Conservation (phyloP, 1,140 invertebrate genomes). For the Heliconius hermathena region DNA sequence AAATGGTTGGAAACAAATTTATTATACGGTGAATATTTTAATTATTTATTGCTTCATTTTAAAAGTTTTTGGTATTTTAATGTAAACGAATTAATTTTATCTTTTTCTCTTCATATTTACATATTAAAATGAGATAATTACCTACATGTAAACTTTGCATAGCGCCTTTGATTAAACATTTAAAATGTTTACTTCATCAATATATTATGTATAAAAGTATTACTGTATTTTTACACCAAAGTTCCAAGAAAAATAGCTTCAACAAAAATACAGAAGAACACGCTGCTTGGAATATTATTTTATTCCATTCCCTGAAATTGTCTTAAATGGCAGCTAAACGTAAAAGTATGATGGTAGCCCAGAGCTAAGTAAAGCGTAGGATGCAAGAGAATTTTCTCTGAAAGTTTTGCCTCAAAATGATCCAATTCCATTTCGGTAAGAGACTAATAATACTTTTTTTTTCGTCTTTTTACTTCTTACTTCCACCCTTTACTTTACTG, state of each 20-base stretch:
- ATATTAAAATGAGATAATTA: slow-evolving; percentile 11
- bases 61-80: not conserved
- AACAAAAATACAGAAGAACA: slow-evolving; percentile 51
- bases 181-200: not conserved
- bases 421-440: slow-evolving; percentile 81
- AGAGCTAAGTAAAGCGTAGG: slow-evolving; percentile 76
- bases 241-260: slow-evolving; percentile 49
- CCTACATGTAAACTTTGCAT: not conserved
- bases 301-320: slow-evolving; percentile 69
- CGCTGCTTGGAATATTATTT: slow-evolving; percentile 56
- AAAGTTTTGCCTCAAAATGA: slow-evolving; percentile 77
- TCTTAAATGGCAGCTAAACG: slow-evolving; percentile 72
- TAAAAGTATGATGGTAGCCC: slow-evolving; percentile 75
- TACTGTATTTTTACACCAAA: slow-evolving; percentile 39
- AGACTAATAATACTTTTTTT: slow-evolving; percentile 81
- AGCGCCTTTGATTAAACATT: not conserved
- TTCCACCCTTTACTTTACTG: slow-evolving; percentile 80
- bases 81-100: not conserved
- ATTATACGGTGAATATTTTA: slow-evolving; percentile 19
- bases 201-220: slow-evolving; percentile 27
- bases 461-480: slow-evolving; percentile 80
- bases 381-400: slow-evolving; percentile 72
- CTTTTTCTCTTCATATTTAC: not conserved
- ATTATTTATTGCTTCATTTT: slow-evolving; percentile 33
- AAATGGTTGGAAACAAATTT: slow-evolving; percentile 21